phyloP scores from a whole-genome alignment of 2,113 vertebrate genomes.

The Dicerorhinus sumatrensis region DNA sequence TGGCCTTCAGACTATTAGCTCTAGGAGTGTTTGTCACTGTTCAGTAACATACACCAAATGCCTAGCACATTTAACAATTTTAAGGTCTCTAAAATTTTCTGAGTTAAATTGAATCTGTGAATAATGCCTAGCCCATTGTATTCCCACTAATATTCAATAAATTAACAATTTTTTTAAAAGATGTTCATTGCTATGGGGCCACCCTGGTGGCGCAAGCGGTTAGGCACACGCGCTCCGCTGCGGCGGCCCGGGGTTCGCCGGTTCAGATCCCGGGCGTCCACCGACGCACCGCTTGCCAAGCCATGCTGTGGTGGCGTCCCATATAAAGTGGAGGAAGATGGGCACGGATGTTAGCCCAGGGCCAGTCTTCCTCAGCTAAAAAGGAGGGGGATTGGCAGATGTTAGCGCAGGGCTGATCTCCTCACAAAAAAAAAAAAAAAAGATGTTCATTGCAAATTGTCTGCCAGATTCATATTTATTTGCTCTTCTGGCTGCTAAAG shows the following conservation, averaged over 20 bases:
- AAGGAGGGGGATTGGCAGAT: too few species aligned
- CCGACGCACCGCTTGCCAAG: too few species aligned
- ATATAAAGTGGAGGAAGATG: too few species aligned
- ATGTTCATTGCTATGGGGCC: not conserved
- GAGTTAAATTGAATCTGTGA: not conserved
- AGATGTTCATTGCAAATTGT: not conserved
- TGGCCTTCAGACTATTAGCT: not conserved
- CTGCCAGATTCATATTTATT: not conserved
- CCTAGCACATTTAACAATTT: not conserved
- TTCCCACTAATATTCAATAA: not conserved
- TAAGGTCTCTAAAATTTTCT: not conserved
- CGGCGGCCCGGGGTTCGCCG: too few species aligned
- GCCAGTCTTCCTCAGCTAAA: too few species aligned
- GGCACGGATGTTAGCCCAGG: too few species aligned
- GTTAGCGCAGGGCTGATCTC: too few species aligned
- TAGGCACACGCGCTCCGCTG: too few species aligned
- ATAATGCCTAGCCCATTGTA: not conserved
- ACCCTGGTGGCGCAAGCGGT: too few species aligned
- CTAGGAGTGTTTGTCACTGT: not conserved
- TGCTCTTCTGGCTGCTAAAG: not conserved
- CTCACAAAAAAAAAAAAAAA: too few species aligned
- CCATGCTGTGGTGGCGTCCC: too few species aligned
- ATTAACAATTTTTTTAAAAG: not conserved
- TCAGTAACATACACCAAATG: not conserved
- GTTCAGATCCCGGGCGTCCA: too few species aligned